These are phyloP conservation scores for Gibbula magus DNA, from an alignment of 2,888 invertebrate species.

Conservation along the genomic window DNA sequence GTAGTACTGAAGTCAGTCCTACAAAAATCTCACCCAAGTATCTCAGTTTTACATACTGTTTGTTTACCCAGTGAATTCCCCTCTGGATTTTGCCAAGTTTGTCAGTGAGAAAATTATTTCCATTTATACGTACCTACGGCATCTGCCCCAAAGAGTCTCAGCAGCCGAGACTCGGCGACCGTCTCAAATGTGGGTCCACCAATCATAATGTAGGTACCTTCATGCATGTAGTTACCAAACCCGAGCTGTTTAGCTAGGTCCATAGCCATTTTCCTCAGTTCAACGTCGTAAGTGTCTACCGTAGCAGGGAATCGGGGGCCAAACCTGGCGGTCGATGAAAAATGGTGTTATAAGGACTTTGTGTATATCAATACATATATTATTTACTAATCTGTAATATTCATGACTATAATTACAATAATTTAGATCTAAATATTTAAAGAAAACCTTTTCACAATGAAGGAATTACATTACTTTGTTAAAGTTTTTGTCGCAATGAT, in stretches of 20 bases:
- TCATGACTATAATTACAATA: no score
- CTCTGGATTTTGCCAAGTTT: background rate
- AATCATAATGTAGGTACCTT: slow-evolving; percentile 96
- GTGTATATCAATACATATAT: background rate
- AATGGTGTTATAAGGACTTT: background rate
- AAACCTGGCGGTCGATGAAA: slow-evolving; percentile 79
- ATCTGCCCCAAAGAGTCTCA: slow-evolving; percentile 82
- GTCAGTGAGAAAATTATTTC: background rate
- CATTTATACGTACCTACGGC: slow-evolving; percentile 72
- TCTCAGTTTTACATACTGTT: no score
- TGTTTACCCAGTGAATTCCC: no score
- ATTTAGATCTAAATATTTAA: no score
- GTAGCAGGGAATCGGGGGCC: slow-evolving; percentile 95
- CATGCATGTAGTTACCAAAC: slow-evolving; percentile 82
- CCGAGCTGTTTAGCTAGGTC: slow-evolving; percentile 84
- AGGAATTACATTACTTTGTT: no score
- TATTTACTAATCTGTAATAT: no score
- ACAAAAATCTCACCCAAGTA: no score
- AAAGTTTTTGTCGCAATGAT: no score
- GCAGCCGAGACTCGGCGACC: slow-evolving; percentile 91
- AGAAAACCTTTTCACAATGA: no score
- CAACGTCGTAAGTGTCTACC: slow-evolving; percentile 88
- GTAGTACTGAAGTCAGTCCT: no score
- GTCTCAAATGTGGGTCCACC: slow-evolving; percentile 97
- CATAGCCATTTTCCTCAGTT: slow-evolving; percentile 83